Evolutionary conservation across 2,797 vertebrate species (phyloP), one percentile per base, ranked within the genome.

Genomic region (Muraenolepis orangiensis): DNA sequence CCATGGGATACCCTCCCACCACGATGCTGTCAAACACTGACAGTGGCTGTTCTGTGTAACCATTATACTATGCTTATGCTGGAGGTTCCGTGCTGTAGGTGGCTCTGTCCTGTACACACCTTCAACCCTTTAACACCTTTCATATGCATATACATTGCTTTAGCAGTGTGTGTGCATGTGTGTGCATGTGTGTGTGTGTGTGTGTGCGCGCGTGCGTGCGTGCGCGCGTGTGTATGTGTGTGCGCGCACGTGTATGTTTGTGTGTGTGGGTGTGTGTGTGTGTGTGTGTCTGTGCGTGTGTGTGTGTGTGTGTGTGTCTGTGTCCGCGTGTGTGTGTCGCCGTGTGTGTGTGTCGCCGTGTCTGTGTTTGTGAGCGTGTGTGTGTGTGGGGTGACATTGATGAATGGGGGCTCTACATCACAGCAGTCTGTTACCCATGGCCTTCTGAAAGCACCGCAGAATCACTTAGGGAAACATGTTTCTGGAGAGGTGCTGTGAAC

Each of bases 381-480:
- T 72, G 76, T 31, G 32, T 69, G 73, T 76, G 72, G 71, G 74
- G 1, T 89, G 87, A 88, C 87, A 86, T 38, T 90, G 90, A 91
- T 84, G 79, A 88, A 91, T 88, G 87, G 85, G 86, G 85, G 86
- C 66, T 74, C 78, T 70, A 86, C 83, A 86, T 86, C 76, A 79
- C 74, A 82, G 84, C 88, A 90, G 87, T 89, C 89, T 90, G 84
- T 83, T 85, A 70, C 40, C 82, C 82, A 83, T 66, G 23, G 79
- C 85, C 87, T 81, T 75, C 85, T 85, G 74, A 83, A 90, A 82
- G 77, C 81, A 85, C 81, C 80, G 81, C 86, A 86, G 14, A 80
- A 86, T 90, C 85, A 88, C 88, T 84, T 82, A 75, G 78, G 88
- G 86, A 88, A 87, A 87, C 82, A 77, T 75, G 75, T 77, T 87